Evolutionary conservation across 2,113 vertebrate species (phyloP).

Genomic region (Accipiter cooperii): DNA sequence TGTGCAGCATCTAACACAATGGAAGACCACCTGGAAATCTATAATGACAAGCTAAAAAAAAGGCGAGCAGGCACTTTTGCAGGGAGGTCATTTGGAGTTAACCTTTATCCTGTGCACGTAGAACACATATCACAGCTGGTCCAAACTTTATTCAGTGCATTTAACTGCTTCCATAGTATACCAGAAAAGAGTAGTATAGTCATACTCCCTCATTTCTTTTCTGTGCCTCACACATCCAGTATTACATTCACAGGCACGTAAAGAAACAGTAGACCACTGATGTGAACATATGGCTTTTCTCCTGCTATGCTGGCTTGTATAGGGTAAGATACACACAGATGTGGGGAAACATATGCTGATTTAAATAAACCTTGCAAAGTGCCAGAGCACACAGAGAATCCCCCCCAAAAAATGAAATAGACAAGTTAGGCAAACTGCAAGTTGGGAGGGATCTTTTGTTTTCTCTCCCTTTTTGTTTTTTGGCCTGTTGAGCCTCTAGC

Average conservation of each 20-base stretch:
- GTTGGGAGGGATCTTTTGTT: neutral
- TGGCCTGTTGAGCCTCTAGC: neutral
- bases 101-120: neutral
- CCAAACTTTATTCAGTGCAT: neutral
- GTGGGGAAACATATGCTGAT: neutral
- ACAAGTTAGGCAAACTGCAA: neutral
- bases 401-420: neutral
- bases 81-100: neutral
- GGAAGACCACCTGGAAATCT: neutral
- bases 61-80: neutral
- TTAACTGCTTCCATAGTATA: neutral
- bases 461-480: neutral
- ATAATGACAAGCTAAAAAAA: neutral
- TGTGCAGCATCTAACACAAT: neutral
- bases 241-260: neutral
- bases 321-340: neutral
- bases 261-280: neutral
- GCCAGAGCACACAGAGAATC: neutral
- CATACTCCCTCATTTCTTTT: neutral
- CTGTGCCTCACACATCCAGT: neutral
- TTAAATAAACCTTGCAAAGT: slow-evolving; percentile 26
- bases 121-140: neutral
- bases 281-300: slow-evolving; percentile 12
- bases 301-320: neutral
- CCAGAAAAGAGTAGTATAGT: neutral